Base-by-base conservation (phyloP, 2,888 invertebrate genomes). In the Drosophila silvestris region DNA sequence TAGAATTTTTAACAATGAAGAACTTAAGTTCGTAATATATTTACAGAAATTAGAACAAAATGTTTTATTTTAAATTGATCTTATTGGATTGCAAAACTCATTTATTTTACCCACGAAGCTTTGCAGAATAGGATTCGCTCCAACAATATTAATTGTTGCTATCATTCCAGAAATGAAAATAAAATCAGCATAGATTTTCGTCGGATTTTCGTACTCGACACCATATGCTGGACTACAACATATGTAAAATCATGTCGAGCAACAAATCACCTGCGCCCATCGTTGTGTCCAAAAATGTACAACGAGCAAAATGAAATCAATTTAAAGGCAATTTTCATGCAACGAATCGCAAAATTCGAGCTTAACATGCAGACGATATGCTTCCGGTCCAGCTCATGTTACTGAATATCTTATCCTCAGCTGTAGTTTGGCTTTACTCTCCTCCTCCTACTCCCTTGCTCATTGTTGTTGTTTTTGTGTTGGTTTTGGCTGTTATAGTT, bases 341-440 rank as follows among this genome's bases (percentile, higher is more conserved):
- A 87, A 76, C 76, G 79, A 78, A 91, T 63, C 85, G 88, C 79
- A 69, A 87, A 89, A 84, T 84, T 79, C 85, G 74, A 68, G 74
- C 62, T 79, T 74, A 76, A 84, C 76, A 84, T 89, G 74, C 90
- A 87, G 85, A 84, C 82, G 81, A 85, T 77, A 74, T 74, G 74
- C 73, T 91, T 85, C 91, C 85, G 81, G 76, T 37, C 37, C 52
- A 57, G 58, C 73, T 81, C 85, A 69, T 74, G 64, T 69, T 61
- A 41, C 52, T 28, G 54, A 62, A 82, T 85, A 82, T 79, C 67
- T 78, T 83, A 85, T 82, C 58, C 72, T 62, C 53, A 30, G 54
- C 57, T 59, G 60, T 66, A 74, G 70, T 82, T 64, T 60, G 63
- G 60, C 62, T 52, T 63, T 54, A 19, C n/a, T 22, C 39, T 5